Evolutionary conservation across 2,888 invertebrate genomes (phyloP).

Genomic region (Ischnus inquisitorius): DNA sequence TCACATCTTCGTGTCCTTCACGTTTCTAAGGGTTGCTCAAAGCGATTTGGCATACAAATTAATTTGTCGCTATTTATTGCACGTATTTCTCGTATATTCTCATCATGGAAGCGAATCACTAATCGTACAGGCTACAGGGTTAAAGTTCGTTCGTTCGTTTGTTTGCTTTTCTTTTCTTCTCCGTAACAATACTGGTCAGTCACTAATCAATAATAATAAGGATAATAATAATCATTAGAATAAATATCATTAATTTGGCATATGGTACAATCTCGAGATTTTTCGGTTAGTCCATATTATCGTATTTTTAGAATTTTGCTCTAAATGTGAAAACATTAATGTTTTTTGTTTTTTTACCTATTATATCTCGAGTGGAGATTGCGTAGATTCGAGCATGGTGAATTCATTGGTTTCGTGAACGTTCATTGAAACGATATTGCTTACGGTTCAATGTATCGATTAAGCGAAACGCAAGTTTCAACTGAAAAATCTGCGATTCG

Average conservation of each 20-base stretch:
- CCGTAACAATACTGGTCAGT: slow-evolving; percentile 77
- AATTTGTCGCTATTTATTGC: slow-evolving; percentile 70
- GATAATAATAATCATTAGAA: slow-evolving; percentile 71
- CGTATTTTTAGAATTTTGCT: slow-evolving; percentile 64
- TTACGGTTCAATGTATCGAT: not conserved
- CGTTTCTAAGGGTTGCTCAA: slow-evolving; percentile 33
- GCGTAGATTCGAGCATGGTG: not conserved
- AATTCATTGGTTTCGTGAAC: not conserved
- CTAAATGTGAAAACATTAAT: slow-evolving; percentile 55
- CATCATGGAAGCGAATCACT: slow-evolving; percentile 75
- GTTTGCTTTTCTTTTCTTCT: slow-evolving; percentile 9
- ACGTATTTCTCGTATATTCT: slow-evolving; percentile 67
- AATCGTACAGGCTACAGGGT: slow-evolving; percentile 70
- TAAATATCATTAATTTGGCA: slow-evolving; percentile 78
- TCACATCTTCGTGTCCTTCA: not conserved
- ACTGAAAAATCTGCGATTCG: slow-evolving; percentile 6
- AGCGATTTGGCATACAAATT: slow-evolving; percentile 68
- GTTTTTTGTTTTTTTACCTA: not conserved
- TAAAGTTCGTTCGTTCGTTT: slow-evolving; percentile 50
- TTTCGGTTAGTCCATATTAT: slow-evolving; percentile 50
- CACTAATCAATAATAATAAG: slow-evolving; percentile 70
- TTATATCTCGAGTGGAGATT: slow-evolving; percentile 27
- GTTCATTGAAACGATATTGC: not conserved
- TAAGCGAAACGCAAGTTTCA: not conserved
- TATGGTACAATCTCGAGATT: slow-evolving; percentile 74